Base-by-base conservation (phyloP, 2,888 invertebrate genomes). In the Euplexia lucipara region DNA sequence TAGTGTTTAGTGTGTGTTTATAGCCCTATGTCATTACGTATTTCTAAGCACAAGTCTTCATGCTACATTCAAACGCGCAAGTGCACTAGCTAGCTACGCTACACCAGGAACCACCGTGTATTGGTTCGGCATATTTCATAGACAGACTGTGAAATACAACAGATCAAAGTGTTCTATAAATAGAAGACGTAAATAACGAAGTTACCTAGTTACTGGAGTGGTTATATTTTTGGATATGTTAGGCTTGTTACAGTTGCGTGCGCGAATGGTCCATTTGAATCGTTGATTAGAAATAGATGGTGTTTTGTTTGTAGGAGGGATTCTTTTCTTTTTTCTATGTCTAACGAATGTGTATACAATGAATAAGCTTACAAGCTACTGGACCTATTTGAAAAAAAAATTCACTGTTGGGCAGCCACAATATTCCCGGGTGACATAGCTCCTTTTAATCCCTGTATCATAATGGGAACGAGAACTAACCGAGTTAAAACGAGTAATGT, bases 111-210 rank as follows among this genome's bases (percentile, higher is more conserved):
- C 35, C 5, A 22, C 7, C 0, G 35, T 35, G 53, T 67, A 51
- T 74, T 57, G 41, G 68, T 47, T 42, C 16, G 49, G 53, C 75
- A 68, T 69, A 61, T 39, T 26, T 74, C 65, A 49, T 45, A 71
- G 59, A 44, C 63, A 45, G 22, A 7, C 26, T 8, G 64, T 30
- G 54, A 68, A 66, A 44, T 37, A 22, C 49, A 61, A 58, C 75
- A 62, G 79, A 79, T 47, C 78, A 77, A 77, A 79, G 58, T 57
- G 44, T 18, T 52, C 62, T 56, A 63, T 56, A 26, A 47, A 56
- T 66, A 70, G 7, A 0, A 0, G 12, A n/a, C 18, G 30, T 74
- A 63, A 78, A 61, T 63, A 78, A 78, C 37, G 12, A 26, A n/a
- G 22, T 58, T 64, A 32, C 64, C 79, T 79, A 79, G 66, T 59